Evolutionary conservation across 1,140 invertebrate genomes (phyloP), one percentile per base, ranked within the genome.

Genomic region (Sarcophaga bullata): DNA sequence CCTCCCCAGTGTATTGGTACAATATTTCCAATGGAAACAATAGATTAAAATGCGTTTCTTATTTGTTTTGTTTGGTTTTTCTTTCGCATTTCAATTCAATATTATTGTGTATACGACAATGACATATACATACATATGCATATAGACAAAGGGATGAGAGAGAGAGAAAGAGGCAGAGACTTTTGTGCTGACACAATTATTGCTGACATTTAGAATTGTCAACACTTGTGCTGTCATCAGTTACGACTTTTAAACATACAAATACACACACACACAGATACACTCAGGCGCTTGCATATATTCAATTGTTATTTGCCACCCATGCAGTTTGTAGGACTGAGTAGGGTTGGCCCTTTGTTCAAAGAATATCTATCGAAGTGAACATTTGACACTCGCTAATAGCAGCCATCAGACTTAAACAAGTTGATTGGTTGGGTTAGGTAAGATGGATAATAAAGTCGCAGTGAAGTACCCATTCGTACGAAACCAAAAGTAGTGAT

Each of bases 171-270:
- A 4, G 25, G 25, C 13, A n/a, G 6, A 15, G 54, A n/a, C 5
- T 68, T 68, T 68, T 68, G 19, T 68, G 62, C 62, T 68, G 62
- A 68, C 62, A 68, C 62, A 68, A 68, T 68, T 68, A 68, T 68
- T 68, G 62, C 62, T 68, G 62, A 68, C 62, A 68, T 68, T 68
- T 68, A 68, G n/a, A 19, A 68, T 68, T 68, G 62, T 68, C 62
- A 68, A 68, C 62, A 68, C 62, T 68, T 68, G 62, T 68, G 62
- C 62, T 68, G 62, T 68, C 62, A 19, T 68, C 62, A 19, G 62
- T 68, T 68, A 68, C 62, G 62, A 68, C 62, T 68, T 25, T 68
- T 19, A 19, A 19, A 68, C 54, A 68, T 37, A 37, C 25, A 37
- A 37, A 37, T 37, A 37, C 25, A 37, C 62, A 68, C 15, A 68